phyloP scores from a whole-genome alignment of 2,113 vertebrate genomes.

The Seriola aureovittata region DNA sequence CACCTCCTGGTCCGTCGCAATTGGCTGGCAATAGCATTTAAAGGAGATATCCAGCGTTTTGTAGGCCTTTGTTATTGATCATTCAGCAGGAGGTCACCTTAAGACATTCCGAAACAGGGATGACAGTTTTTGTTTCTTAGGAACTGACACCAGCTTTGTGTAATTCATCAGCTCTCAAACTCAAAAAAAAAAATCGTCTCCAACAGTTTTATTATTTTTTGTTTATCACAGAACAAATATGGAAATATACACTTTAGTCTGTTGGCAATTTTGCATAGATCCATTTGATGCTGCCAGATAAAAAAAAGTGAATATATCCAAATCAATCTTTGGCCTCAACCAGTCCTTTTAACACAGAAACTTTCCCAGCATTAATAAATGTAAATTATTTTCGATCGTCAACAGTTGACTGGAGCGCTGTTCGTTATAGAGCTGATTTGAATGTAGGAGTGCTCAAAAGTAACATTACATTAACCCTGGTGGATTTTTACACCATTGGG shows the following conservation, averaged over 20 bases:
- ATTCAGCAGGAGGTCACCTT: neutral
- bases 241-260: neutral
- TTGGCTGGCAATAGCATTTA: conserved; percentile 34
- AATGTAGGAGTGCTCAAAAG: neutral
- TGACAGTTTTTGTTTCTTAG: neutral
- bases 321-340: neutral
- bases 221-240: neutral
- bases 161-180: neutral
- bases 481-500: neutral
- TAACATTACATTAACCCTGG: neutral
- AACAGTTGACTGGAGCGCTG: neutral
- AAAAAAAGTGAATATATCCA: neutral
- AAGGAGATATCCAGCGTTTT: conserved; percentile 33
- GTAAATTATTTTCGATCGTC: neutral
- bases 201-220: neutral
- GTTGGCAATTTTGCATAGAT: too few relatives aligned
- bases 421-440: neutral
- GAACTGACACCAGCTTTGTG: neutral
- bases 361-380: neutral
- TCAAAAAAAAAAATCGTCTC: neutral
- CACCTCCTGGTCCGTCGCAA: conserved; percentile 46
- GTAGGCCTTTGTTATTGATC: conserved; percentile 19
- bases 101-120: neutral
- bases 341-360: neutral
- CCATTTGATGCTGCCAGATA: neutral